phyloP scores from a whole-genome alignment of 1,140 invertebrate genomes.

The Penaeus indicus region DNA sequence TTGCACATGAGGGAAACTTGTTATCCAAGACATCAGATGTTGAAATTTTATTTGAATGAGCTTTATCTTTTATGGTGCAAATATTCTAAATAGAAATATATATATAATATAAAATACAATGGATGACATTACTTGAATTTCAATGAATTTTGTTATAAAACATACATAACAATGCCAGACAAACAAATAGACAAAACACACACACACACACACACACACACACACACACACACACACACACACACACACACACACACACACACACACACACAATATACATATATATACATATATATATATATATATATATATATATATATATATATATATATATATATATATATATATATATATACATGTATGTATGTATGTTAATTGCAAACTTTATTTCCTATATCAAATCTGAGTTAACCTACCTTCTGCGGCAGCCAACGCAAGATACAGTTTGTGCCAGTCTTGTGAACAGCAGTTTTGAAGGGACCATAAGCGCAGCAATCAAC shows the following conservation, averaged over 20 bases:
- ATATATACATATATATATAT: background rate
- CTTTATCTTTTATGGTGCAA: no score
- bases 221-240: no score
- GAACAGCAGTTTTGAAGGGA: constrained; percentile 50
- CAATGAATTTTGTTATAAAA: no score
- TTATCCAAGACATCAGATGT: background rate
- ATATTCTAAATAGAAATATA: no score
- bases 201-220: no score
- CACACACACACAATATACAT: background rate
- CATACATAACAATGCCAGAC: no score
- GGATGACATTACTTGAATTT: no score
- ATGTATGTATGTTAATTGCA: constrained; percentile 7
- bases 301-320: background rate
- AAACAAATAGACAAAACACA: no score
- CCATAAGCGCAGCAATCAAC: constrained; percentile 45
- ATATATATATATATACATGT: constrained; percentile 27
- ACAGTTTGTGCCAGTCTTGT: constrained; percentile 55
- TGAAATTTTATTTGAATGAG: background rate
- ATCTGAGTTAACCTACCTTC: constrained; percentile 29
- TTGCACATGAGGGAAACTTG: background rate
- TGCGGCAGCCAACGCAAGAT: constrained; percentile 52
- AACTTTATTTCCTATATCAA: no score
- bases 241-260: no score
- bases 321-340: constrained; percentile 23
- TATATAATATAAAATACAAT: no score